Evolutionary conservation across 2,113 vertebrate genomes (phyloP).

Genomic region (Butorides virescens): DNA sequence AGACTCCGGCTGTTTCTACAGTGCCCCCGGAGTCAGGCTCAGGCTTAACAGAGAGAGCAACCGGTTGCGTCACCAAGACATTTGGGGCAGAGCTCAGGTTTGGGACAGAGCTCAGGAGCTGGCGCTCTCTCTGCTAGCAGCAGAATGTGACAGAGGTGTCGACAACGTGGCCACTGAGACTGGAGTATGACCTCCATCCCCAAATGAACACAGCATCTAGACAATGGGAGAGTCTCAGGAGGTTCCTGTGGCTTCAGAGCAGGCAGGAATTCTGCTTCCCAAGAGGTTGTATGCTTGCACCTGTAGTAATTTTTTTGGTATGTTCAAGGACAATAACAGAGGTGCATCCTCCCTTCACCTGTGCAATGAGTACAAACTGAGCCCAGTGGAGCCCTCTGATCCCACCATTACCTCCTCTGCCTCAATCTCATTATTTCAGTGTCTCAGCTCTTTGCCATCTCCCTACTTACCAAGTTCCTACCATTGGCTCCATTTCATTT

Average conservation of each 20-base stretch:
- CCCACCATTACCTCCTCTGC: neutral
- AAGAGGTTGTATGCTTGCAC: neutral
- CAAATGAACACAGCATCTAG: accelerated
- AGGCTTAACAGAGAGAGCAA: neutral
- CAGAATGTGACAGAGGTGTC: neutral
- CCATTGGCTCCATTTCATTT: neutral
- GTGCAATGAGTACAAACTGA: neutral
- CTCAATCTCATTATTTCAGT: neutral
- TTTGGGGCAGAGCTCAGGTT: neutral
- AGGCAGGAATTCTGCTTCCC: neutral
- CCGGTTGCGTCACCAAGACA: accelerated
- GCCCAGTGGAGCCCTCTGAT: neutral
- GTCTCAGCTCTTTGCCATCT: neutral
- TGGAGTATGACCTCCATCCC: neutral
- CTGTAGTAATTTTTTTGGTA: neutral
- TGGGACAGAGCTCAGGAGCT: neutral
- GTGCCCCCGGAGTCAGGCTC: accelerated
- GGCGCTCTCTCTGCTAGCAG: accelerated
- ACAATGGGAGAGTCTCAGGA: neutral
- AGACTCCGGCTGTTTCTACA: neutral
- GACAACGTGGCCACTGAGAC: neutral
- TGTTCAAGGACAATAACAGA: neutral
- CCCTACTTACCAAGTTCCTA: neutral
- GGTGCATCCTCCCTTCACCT: neutral
- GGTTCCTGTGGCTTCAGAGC: neutral